Percentiles rank a stretch among this genome's conserved stretches.
Conservation (phyloP, 2,113 vertebrate genomes). For the Urocitellus parryii region DNA sequence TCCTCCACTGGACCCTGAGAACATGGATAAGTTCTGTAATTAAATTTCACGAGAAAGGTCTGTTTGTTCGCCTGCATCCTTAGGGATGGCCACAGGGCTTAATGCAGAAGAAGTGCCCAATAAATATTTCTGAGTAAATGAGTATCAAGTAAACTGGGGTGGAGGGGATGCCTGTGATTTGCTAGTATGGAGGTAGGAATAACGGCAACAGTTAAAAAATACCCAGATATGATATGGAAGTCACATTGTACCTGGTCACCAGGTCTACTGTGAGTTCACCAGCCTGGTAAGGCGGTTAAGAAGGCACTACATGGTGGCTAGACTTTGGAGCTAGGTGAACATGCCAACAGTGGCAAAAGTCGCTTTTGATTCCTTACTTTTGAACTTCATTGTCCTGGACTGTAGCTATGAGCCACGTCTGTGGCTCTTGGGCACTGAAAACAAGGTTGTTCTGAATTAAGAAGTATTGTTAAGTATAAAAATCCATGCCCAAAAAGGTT, state of each 20-base stretch:
- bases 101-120: not conserved
- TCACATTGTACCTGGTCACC: accelerated
- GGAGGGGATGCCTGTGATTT: not conserved
- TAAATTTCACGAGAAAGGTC: not conserved
- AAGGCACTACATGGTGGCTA: not conserved
- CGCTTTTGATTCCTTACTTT: not conserved
- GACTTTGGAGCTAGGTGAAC: not conserved
- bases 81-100: accelerated
- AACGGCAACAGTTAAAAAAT: not conserved
- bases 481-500: not conserved
- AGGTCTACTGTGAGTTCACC: not conserved
- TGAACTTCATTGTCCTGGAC: accelerated
- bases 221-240: not conserved
- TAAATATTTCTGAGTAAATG: not conserved
- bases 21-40: not conserved
- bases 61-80: not conserved
- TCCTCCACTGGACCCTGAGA: not conserved
- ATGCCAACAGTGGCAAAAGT: not conserved
- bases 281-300: not conserved
- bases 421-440: not conserved
- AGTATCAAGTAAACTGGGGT: not conserved
- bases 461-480: not conserved
- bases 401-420: accelerated
- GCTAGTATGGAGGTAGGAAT: not conserved
- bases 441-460: not conserved